Conservation (phyloP, 2,888 invertebrate species). For the Xestia ashworthii region DNA sequence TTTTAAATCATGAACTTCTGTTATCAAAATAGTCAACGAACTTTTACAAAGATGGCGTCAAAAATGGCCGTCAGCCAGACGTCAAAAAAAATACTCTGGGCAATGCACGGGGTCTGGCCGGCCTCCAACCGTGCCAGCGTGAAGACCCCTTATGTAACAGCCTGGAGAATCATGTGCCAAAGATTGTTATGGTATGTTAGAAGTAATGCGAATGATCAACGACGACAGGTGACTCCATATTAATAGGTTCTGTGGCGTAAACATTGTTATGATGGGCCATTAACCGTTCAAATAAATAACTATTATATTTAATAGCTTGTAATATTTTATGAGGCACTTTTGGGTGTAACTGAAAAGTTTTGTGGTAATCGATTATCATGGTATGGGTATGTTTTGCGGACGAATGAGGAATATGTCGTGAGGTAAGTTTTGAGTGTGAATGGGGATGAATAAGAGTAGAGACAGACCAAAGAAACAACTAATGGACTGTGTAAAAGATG, state of each 20-base stretch:
- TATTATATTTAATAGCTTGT: constrained; percentile 27
- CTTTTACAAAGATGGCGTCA: constrained; percentile 72
- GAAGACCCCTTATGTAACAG: constrained; percentile 70
- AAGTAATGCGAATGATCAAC: constrained; percentile 67
- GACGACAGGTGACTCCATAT: constrained; percentile 70
- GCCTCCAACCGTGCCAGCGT: constrained; percentile 80
- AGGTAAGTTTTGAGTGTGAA: not conserved
- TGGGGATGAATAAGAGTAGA: not conserved
- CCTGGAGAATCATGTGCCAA: constrained; percentile 70
- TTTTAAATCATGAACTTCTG: constrained; percentile 17
- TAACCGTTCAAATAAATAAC: constrained; percentile 51
- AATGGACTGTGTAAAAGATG: not conserved
- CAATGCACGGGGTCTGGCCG: constrained; percentile 79
- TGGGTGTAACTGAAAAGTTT: not conserved
- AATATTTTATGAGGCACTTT: constrained; percentile 10
- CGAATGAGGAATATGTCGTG: not conserved
- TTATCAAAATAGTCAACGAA: constrained; percentile 73
- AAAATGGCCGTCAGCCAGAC: constrained; percentile 82
- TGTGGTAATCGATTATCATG: not conserved
- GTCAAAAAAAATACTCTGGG: constrained; percentile 78
- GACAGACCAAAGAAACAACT: not conserved
- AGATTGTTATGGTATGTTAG: constrained; percentile 63
- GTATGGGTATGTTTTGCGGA: not conserved
- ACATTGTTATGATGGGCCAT: constrained; percentile 51
- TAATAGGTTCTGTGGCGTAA: constrained; percentile 46